Base-by-base conservation (phyloP, 2,113 vertebrate species). In the Mormyrus iriodes region DNA sequence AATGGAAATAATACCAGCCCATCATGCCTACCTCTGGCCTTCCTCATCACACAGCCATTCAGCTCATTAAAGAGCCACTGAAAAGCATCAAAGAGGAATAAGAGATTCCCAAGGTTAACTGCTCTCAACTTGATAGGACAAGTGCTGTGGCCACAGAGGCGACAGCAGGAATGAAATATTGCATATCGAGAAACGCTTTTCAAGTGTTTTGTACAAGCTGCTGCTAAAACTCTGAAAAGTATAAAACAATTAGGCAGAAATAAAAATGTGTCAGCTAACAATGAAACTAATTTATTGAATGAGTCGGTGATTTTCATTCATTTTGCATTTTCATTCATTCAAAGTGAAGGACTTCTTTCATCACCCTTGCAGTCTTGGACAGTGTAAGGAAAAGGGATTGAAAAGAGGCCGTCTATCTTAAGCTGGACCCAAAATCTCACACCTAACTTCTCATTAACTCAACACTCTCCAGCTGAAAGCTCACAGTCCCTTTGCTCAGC, bases 401-500 rank as follows among this genome's bases (percentile, higher is more conserved):
- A 76, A 17, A 76, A 83, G 15, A 1, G 1, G 24, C 73, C 44
- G 24, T 21, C 12, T 79, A 86, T 61, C 58, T 51, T 79, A 49
- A 49, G 85, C 21, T 21, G 15, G 48, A 79, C 19, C 39, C 79
- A 76, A 87, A 85, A 76, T 65, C 31, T 89, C 49, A 88, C 46
- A 49, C 88, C 17, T 17, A 88, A 21, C 76, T 86, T 89, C 73
- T 85, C 87, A 87, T 31, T 61, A 86, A 53, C 83, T 86, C 46
- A 49, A 88, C 88, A 17, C n/a, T 61, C 35, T 87, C 86, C 88
- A 88, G 51, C 79, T 44, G 15, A 17, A 51, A n/a, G 53, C 44
- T 42, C 1, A 13, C 46, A 17, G 8, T 27, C 27, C 35, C 82
- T 65, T 49, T 55, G 52, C 49, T 58, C 53, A 12, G 73, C 46